These are phyloP conservation scores for Tetrapedia diversipes DNA, from an alignment of 2,888 invertebrate species.

Conservation along the genomic window DNA sequence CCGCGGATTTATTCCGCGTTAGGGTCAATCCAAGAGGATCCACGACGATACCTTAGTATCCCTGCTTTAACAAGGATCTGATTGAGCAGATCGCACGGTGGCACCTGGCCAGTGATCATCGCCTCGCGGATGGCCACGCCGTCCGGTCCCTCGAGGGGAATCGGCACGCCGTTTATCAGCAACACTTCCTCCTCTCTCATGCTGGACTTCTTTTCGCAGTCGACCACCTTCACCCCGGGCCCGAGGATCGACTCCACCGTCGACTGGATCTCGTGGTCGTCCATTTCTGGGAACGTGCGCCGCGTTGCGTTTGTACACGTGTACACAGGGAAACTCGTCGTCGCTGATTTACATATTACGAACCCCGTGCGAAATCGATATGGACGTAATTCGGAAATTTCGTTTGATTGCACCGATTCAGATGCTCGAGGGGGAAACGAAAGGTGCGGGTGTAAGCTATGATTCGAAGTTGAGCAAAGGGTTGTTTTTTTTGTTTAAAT, in stretches of 20 bases:
- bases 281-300: constrained; percentile 83
- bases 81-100: constrained; percentile 88
- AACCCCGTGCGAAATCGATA: constrained; percentile 70
- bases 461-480: too few relatives aligned
- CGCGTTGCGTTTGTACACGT: constrained; percentile 34
- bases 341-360: constrained; percentile 27
- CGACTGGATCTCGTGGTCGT: constrained; percentile 89
- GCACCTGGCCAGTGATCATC: constrained; percentile 88
- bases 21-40: constrained; percentile 37
- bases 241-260: constrained; percentile 90
- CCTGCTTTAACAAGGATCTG: constrained; percentile 88
- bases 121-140: constrained; percentile 88
- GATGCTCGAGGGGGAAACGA: too few relatives aligned
- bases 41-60: constrained; percentile 83
- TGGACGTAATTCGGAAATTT: constrained; percentile 34
- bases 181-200: constrained; percentile 89
- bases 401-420: too few relatives aligned
- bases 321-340: constrained; percentile 13
- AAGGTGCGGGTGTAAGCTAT: too few relatives aligned
- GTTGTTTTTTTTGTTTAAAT: too few relatives aligned
- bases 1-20: constrained; percentile 12
- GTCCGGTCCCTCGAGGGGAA: constrained; percentile 87
- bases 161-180: constrained; percentile 88
- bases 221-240: constrained; percentile 88
- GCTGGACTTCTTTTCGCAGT: constrained; percentile 89